A percentile compares a stretch with the other conserved stretches of the same genome.
phyloP scores from a whole-genome alignment of 1,140 invertebrate genomes.

The Heterodera schachtii region DNA sequence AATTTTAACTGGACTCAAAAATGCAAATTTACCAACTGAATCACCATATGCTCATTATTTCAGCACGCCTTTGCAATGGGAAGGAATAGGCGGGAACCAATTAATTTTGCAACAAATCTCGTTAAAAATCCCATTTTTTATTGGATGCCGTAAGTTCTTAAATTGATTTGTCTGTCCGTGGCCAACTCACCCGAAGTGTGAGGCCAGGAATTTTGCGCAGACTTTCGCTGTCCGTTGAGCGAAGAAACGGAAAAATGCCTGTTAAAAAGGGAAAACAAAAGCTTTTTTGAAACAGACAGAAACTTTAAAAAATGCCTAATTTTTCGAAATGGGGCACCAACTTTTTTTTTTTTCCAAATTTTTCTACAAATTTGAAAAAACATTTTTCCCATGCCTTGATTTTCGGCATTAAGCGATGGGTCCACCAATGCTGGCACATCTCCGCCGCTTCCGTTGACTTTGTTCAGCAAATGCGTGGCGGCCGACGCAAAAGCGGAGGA shows the following conservation, averaged over 20 bases:
- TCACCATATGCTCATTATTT: too few species aligned
- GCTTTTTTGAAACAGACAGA: background rate
- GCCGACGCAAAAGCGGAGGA: conserved; percentile 4
- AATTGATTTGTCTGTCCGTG: too few species aligned
- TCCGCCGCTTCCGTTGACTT: background rate
- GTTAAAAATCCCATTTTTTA: background rate
- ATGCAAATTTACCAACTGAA: too few species aligned
- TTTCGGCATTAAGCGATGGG: conserved; percentile 4
- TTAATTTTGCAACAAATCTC: background rate
- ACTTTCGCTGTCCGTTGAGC: background rate
- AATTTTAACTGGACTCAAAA: too few species aligned
- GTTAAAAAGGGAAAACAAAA: background rate
- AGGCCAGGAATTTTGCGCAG: conserved; percentile 17
- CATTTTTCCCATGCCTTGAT: background rate
- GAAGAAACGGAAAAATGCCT: conserved; percentile 26
- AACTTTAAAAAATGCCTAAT: background rate
- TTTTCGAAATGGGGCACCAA: too few species aligned
- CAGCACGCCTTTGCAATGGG: too few species aligned
- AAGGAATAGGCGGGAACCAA: too few species aligned
- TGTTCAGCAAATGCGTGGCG: background rate
- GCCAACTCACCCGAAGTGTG: conserved; percentile 3
- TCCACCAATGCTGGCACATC: background rate
- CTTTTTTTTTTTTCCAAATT: too few species aligned
- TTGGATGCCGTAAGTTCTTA: too few species aligned
- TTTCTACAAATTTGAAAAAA: too few species aligned